Conservation (phyloP, 2,113 vertebrate species). For the Aptenodytes forsteri region DNA sequence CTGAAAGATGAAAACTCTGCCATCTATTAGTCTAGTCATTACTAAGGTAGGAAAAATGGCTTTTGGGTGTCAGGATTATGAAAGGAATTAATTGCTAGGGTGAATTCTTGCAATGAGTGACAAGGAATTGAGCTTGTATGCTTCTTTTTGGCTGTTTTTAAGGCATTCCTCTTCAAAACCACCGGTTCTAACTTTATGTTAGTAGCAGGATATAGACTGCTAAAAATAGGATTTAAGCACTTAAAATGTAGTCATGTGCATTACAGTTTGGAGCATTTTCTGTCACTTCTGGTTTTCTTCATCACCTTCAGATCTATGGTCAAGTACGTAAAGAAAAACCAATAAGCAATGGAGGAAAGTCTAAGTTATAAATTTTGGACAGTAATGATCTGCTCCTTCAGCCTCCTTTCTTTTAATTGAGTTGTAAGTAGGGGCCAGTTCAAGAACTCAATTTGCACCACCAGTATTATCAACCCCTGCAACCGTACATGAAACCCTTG, state of each 20-base stretch:
- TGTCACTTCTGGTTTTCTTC: neutral
- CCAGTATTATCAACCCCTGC: neutral
- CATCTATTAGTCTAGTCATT: neutral
- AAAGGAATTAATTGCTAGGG: neutral
- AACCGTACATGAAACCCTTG: neutral
- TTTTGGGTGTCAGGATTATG: neutral
- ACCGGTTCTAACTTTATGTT: neutral
- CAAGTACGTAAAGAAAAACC: neutral
- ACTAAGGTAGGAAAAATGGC: neutral
- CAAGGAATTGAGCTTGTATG: neutral
- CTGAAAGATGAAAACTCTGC: neutral
- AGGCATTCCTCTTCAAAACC: constrained; percentile 50
- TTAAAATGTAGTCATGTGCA: neutral
- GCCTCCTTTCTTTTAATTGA: neutral
- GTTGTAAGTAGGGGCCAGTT: neutral
- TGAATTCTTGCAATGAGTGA: neutral
- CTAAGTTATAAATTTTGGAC: neutral
- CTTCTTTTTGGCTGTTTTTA: constrained; percentile 34
- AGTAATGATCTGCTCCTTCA: neutral
- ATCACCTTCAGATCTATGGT: neutral
- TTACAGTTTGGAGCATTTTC: neutral
- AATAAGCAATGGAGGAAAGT: neutral
- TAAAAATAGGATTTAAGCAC: constrained; percentile 18
- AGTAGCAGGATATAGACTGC: constrained; percentile 19
- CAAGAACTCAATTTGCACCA: neutral